phyloP scores from a whole-genome alignment of 2,888 invertebrate species.

The Ernsta delagoae region DNA sequence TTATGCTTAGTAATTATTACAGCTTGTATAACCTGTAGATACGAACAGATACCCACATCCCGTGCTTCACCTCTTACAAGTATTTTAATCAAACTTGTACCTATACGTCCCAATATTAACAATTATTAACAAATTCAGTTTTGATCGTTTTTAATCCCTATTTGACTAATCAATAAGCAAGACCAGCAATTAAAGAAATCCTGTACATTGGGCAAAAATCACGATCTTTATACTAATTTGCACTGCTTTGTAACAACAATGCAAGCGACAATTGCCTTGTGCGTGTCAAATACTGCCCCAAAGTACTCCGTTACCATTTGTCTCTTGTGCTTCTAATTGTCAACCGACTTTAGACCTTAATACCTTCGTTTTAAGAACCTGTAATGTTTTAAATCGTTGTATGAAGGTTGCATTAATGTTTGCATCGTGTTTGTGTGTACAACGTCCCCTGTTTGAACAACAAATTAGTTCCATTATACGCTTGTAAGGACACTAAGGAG shows the following conservation, averaged over 20 bases:
- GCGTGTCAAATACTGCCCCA: constrained; percentile 76
- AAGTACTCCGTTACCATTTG: constrained; percentile 55
- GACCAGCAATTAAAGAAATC: constrained; percentile 57
- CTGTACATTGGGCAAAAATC: constrained; percentile 58
- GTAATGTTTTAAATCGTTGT: neutral
- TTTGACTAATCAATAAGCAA: neutral
- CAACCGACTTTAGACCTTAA: constrained; percentile 34
- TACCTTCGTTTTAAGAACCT: neutral
- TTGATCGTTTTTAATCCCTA: neutral
- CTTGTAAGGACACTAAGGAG: constrained; percentile 74
- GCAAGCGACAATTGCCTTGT: constrained; percentile 68
- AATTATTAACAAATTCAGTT: too few relatives aligned
- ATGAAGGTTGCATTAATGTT: constrained; percentile 48
- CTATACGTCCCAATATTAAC: too few relatives aligned
- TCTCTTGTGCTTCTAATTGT: constrained; percentile 1
- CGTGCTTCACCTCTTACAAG: too few relatives aligned
- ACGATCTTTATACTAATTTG: constrained; percentile 61
- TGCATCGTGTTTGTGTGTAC: constrained; percentile 70
- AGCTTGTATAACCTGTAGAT: too few relatives aligned
- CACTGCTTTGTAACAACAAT: constrained; percentile 53
- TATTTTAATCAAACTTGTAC: too few relatives aligned
- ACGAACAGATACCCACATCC: too few relatives aligned
- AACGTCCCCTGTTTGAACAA: constrained; percentile 80
- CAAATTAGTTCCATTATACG: constrained; percentile 83
- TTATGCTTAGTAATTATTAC: too few relatives aligned